These are phyloP conservation scores for Drosophila stalkeri DNA, from an alignment of 2,888 invertebrate species.

Conservation along the genomic window DNA sequence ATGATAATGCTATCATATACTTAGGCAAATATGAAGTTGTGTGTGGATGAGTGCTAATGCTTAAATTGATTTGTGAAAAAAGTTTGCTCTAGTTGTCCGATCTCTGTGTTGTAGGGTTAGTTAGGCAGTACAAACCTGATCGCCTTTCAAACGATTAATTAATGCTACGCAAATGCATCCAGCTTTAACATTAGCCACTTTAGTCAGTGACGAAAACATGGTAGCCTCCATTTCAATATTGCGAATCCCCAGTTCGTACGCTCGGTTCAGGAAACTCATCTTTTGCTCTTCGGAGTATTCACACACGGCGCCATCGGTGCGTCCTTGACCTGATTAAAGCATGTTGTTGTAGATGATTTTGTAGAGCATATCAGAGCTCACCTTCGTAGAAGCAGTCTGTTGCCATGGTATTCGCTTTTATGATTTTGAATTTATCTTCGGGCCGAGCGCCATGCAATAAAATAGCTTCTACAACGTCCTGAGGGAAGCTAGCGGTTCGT, in stretches of 20 bases:
- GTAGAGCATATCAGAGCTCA: conserved; percentile 53
- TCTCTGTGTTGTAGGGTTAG: too few species aligned
- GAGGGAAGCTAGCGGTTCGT: conserved; percentile 93
- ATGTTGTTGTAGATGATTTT: too few species aligned
- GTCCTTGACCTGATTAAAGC: conserved; percentile 88
- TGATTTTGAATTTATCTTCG: conserved; percentile 86
- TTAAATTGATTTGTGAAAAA: too few species aligned
- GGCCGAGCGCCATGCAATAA: conserved; percentile 56
- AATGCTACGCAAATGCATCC: conserved; percentile 91
- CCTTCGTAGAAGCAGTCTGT: conserved; percentile 94
- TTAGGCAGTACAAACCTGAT: conserved; percentile 86
- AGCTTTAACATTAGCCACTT: conserved; percentile 88
- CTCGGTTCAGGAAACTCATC: conserved; percentile 86
- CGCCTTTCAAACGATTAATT: conserved; percentile 89
- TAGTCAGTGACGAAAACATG: conserved; percentile 89
- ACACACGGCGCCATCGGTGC: conserved; percentile 91
- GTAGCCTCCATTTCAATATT: conserved; percentile 94
- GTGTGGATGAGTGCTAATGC: too few species aligned
- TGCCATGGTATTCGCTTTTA: conserved; percentile 90
- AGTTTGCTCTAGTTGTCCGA: too few species aligned
- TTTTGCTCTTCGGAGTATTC: conserved; percentile 89
- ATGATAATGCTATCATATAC: too few species aligned
- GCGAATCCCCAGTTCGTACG: conserved; percentile 87
- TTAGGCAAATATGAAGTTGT: too few species aligned
- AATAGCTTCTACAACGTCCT: conserved; percentile 87